Conservation (phyloP, 92 coral and sea anemone genomes). For the Ricordea florida region DNA sequence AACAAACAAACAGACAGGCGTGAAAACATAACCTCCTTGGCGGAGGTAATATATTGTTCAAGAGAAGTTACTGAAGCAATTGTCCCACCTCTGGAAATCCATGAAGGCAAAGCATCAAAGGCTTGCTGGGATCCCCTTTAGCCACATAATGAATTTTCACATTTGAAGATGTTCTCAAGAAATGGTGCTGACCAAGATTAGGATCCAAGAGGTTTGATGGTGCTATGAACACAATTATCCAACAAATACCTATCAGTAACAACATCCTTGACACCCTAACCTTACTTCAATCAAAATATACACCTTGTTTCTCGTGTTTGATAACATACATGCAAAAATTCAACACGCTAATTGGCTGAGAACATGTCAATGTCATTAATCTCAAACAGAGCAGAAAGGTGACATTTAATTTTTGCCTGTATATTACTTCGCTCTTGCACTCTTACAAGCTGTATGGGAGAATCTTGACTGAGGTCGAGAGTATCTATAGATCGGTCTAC, state of each 20-base stretch:
- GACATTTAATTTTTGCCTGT: too few species aligned
- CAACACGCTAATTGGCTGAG: too few species aligned
- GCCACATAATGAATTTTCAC: slow-evolving; percentile 88
- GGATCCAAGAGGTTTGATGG: slow-evolving; percentile 80
- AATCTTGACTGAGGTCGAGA: too few species aligned
- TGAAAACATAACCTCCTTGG: too few species aligned
- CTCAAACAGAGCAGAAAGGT: too few species aligned
- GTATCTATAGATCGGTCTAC: too few species aligned
- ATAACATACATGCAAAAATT: too few species aligned
- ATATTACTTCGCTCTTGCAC: too few species aligned
- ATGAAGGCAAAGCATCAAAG: slow-evolving; percentile 89
- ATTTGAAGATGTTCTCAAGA: slow-evolving; percentile 80
- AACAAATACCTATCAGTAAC: not conserved
- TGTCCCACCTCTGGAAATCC: slow-evolving; percentile 96
- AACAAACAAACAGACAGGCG: not conserved
- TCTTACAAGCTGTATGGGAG: too few species aligned
- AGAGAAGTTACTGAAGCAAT: not conserved
- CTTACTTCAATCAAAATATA: not conserved
- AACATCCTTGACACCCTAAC: too few species aligned
- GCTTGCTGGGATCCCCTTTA: slow-evolving; percentile 79
- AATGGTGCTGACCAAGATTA: slow-evolving; percentile 79
- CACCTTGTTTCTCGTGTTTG: too few species aligned
- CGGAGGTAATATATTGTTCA: not conserved
- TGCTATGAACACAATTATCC: slow-evolving; percentile 4
- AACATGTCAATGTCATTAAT: too few species aligned